These are phyloP conservation scores for Pocillopora meandrina DNA, from an alignment of 92 coral and sea anemone species.

Conservation along the genomic window DNA sequence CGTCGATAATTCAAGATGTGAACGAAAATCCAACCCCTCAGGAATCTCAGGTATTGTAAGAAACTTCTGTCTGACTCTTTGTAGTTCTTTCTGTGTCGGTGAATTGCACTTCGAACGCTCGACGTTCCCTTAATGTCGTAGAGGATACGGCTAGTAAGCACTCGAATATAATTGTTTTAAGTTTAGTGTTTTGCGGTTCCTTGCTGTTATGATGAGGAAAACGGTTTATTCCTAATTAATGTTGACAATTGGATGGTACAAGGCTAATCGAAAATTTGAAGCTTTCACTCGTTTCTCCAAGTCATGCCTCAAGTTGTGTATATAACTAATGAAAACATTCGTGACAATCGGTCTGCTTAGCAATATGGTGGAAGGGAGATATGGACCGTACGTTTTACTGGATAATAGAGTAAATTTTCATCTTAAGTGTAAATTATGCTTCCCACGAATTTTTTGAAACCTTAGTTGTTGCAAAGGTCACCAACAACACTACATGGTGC, in stretches of 20 bases:
- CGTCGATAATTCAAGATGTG: slow-evolving; percentile 63
- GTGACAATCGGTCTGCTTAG: slow-evolving; percentile 5
- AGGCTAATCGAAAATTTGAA: neutral
- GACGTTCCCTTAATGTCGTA: neutral
- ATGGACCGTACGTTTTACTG: neutral
- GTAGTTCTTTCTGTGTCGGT: neutral
- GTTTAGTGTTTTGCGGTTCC: slow-evolving; percentile 7
- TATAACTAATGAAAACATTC: neutral
- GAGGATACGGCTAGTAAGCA: neutral
- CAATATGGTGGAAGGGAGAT: neutral
- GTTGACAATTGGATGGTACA: neutral
- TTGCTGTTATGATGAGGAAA: neutral
- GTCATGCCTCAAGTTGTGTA: slow-evolving; percentile 4
- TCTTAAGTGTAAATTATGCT: neutral
- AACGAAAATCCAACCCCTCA: slow-evolving; percentile 61
- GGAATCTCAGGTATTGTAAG: slow-evolving; percentile 56
- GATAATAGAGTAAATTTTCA: no score
- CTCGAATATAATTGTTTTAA: neutral
- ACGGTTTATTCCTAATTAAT: neutral
- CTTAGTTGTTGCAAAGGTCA: neutral
- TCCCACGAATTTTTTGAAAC: neutral
- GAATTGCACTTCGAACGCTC: slow-evolving; percentile 7
- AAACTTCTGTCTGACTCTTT: neutral
- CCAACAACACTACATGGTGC: neutral
- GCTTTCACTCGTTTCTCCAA: neutral